These are phyloP conservation scores for Cephus cinctus DNA, from an alignment of 1,140 invertebrate genomes.

Conservation along the genomic window DNA sequence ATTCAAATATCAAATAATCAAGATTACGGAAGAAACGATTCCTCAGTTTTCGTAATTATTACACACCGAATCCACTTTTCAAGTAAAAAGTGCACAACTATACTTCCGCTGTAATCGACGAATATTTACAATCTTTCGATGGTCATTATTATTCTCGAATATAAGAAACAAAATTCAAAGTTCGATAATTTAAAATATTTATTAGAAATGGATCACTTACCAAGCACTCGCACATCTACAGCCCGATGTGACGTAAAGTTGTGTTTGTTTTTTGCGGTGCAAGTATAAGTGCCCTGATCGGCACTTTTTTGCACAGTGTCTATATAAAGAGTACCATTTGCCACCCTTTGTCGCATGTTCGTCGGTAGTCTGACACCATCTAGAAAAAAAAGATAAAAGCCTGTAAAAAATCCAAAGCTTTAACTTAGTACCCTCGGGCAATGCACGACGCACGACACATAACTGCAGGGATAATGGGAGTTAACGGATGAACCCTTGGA, in stretches of 20 bases:
- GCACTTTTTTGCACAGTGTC: conserved; percentile 63
- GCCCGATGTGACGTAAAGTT: conserved; percentile 58
- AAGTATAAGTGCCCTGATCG: conserved; percentile 70
- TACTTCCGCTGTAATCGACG: too few relatives aligned
- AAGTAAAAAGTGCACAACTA: too few relatives aligned
- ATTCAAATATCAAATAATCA: too few relatives aligned
- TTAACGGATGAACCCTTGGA: too few relatives aligned
- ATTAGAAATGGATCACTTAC: conserved; percentile 44
- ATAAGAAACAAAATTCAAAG: conserved; percentile 7
- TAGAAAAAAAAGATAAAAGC: conserved; percentile 49
- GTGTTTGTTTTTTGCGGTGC: conserved; percentile 65
- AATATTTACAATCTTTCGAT: too few relatives aligned
- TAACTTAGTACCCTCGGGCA: too few relatives aligned
- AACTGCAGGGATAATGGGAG: too few relatives aligned
- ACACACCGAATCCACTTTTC: too few relatives aligned
- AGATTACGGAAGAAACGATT: too few relatives aligned
- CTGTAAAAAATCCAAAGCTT: too few relatives aligned
- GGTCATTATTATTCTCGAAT: neutral
- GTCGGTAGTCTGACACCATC: conserved; percentile 63
- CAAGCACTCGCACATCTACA: conserved; percentile 60
- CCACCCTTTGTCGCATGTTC: conserved; percentile 69
- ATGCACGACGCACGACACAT: too few relatives aligned
- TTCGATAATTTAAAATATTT: conserved; percentile 9
- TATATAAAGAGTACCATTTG: conserved; percentile 66
- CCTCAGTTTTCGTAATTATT: too few relatives aligned